Evolutionary conservation across 1,140 invertebrate species (phyloP).

Genomic region (Callitettix versicolor): DNA sequence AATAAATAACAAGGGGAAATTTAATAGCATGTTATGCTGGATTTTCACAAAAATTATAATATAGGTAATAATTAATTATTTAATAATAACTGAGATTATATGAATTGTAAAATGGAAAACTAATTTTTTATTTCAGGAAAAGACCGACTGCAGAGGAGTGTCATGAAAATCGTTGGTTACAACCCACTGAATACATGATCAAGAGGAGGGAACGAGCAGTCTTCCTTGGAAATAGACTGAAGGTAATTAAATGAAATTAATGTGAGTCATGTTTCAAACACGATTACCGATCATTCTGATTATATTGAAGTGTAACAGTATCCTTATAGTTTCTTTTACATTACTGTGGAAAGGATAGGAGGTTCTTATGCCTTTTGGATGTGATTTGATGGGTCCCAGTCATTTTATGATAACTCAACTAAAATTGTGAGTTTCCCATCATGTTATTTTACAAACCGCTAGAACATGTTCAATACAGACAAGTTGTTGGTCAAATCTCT

Average conservation of each 20-base stretch:
- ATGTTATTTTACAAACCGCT: too few species aligned
- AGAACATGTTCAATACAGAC: too few species aligned
- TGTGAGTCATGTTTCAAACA: not conserved
- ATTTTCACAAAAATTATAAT: too few species aligned
- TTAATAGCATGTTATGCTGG: too few species aligned
- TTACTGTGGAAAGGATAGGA: not conserved
- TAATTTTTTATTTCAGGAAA: slow-evolving; percentile 53
- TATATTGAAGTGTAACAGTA: not conserved
- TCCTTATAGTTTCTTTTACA: not conserved
- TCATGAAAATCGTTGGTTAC: slow-evolving; percentile 89
- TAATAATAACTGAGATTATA: too few species aligned
- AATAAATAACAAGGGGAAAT: too few species aligned
- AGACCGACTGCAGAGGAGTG: slow-evolving; percentile 87
- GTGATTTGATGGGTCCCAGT: not conserved
- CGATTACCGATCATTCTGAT: too few species aligned
- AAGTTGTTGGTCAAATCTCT: too few species aligned
- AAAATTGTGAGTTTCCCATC: not conserved
- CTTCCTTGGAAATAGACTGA: slow-evolving; percentile 70
- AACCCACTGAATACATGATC: slow-evolving; percentile 83
- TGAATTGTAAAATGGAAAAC: too few species aligned
- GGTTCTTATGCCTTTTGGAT: not conserved
- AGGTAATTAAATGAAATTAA: slow-evolving; percentile 39
- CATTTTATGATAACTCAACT: not conserved
- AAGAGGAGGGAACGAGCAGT: slow-evolving; percentile 82
- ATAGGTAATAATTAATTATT: too few species aligned